Conservation (phyloP, 2,888 invertebrate species). For the Augiades crinisus region DNA sequence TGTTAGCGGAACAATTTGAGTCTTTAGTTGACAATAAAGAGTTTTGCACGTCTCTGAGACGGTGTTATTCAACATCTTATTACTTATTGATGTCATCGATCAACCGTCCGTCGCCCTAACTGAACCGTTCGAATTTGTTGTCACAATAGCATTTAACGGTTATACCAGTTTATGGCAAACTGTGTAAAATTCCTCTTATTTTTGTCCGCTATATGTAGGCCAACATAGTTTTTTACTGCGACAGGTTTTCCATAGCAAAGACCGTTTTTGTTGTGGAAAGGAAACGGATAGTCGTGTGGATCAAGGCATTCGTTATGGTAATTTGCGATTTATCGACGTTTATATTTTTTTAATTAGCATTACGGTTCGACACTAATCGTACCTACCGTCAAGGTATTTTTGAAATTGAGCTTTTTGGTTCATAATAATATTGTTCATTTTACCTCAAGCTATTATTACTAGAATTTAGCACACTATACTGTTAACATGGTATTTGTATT, state of each 20-base stretch:
- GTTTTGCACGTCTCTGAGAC: constrained; percentile 12
- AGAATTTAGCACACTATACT: too few species aligned
- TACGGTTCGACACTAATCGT: constrained; percentile 3
- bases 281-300: constrained; percentile 57
- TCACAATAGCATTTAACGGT: constrained; percentile 63
- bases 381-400: background rate
- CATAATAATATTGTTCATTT: too few species aligned
- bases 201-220: constrained; percentile 64
- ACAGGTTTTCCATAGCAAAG: constrained; percentile 62
- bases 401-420: background rate
- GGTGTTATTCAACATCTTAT: constrained; percentile 9
- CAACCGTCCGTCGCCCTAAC: constrained; percentile 38
- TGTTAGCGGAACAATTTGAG: constrained; percentile 15
- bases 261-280: constrained; percentile 31
- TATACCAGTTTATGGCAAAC: constrained; percentile 54
- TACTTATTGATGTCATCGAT: constrained; percentile 27
- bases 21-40: constrained; percentile 20
- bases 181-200: constrained; percentile 67
- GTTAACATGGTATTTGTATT: too few species aligned
- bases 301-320: constrained; percentile 42
- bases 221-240: constrained; percentile 53
- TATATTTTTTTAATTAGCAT: constrained; percentile 37
- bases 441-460: too few species aligned
- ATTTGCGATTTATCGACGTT: constrained; percentile 53
- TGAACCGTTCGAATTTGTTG: constrained; percentile 41